Evolutionary conservation across 1,140 invertebrate species (phyloP), one percentile per base, ranked within the genome.

Genomic region (Drosophila leontia): DNA sequence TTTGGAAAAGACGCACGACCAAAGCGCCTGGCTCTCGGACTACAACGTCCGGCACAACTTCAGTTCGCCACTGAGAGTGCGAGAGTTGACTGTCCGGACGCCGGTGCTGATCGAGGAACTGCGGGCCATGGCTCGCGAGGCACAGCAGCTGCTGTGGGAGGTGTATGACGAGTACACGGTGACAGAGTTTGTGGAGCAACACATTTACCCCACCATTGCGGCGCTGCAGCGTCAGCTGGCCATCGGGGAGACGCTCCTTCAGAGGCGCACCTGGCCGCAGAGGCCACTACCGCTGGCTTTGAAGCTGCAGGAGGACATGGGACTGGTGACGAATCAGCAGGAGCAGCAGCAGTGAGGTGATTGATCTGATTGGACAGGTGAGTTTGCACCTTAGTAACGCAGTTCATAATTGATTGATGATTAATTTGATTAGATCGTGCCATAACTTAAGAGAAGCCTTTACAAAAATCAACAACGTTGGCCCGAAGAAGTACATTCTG

Each of bases 1-100:
- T 76, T 60, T 94, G 35, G 91, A 93, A 56, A 81, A 92, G 15
- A 92, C 93, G 8, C 82, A 84, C 0, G 81, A 90, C 13, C 83
- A 93, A 13, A 93, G 93, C 75, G 94, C 96, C 19, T 98, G 97
- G 97, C 93, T 97, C 78, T 97, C 96, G 8, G 94, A 95, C 7
- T 97, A 97, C 82, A 97, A 97, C 88, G 93, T 97, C 1, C 94
- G 96, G n/a, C 95, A 96, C 77, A 96, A 96, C 74, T 97, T 96
- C 75, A 96, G 96, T 6, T 96, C 95, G 70, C 96, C 96, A 0
- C 94, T 95, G 71, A 93, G 96, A 11, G 94, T 97, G 0, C 96
- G 96, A 64, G 96, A 96, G 82, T 93, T 95, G 23, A 94, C 96
- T 19, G 85, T 91, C 9, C 95, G 96, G 55, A 94, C 96, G 53